Percentiles rank a stretch among this genome's conserved stretches.
Evolutionary conservation across 2,888 invertebrate genomes (phyloP).

Genomic region (Glyphotaelius pellucidus): DNA sequence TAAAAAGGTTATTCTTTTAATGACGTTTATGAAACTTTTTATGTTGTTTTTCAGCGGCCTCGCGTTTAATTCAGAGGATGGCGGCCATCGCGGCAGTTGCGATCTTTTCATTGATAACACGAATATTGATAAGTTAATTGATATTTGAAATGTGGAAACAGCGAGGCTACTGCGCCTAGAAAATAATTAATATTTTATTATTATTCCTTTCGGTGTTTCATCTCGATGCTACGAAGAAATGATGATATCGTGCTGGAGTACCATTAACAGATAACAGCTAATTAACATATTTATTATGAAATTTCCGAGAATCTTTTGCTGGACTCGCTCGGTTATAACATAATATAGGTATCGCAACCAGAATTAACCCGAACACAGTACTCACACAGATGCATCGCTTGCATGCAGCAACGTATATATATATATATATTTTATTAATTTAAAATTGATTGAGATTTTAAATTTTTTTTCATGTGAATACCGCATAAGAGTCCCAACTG

Average conservation of each 20-base stretch:
- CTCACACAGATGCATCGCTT: no score
- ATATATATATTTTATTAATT: no score
- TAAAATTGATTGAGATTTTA: no score
- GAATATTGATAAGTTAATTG: constrained; percentile 25
- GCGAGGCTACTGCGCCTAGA: not conserved
- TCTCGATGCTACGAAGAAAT: not conserved
- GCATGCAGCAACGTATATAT: no score
- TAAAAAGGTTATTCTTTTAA: not conserved
- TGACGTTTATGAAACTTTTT: not conserved
- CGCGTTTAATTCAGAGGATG: not conserved
- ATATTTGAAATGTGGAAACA: constrained; percentile 13
- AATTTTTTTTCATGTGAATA: no score
- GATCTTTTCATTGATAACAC: constrained; percentile 18
- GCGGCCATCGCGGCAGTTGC: not conserved
- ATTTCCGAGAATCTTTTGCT: not conserved
- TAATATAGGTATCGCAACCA: no score
- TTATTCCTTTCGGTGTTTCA: constrained; percentile 3
- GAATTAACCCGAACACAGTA: no score
- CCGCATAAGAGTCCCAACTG: no score
- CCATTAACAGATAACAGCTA: not conserved
- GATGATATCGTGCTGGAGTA: not conserved
- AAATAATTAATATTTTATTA: not conserved
- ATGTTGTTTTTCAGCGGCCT: not conserved
- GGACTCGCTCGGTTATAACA: not conserved
- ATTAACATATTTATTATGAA: constrained; percentile 34